Conservation (phyloP, 2,113 vertebrate genomes). For the Mastomys natalensis region DNA sequence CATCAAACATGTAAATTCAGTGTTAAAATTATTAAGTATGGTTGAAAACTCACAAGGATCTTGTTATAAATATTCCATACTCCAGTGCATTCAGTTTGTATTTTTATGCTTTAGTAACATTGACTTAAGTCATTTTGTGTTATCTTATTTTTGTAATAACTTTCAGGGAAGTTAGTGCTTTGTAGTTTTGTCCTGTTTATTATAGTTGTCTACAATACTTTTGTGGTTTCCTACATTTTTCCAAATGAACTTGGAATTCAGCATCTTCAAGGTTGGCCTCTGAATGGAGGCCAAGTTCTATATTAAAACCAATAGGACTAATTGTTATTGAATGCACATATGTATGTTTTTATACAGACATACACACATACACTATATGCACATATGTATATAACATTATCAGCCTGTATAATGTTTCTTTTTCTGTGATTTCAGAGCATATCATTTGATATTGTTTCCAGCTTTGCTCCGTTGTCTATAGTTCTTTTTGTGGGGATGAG, state of each 20-base stretch:
- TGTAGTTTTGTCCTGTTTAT: conserved; percentile 26
- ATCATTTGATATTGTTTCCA: neutral
- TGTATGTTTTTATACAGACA: neutral
- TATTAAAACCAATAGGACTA: neutral
- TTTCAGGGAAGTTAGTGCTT: conserved; percentile 9
- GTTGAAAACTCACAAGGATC: neutral
- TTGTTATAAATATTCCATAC: neutral
- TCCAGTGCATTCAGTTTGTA: neutral
- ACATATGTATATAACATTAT: neutral
- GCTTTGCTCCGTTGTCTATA: neutral
- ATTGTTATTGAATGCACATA: neutral
- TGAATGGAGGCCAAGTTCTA: neutral
- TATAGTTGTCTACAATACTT: neutral
- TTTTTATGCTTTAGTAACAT: neutral
- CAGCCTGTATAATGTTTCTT: neutral
- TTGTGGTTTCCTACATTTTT: neutral
- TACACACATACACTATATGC: too few relatives aligned
- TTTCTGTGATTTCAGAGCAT: neutral
- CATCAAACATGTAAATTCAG: neutral
- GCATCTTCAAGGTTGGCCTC: conserved; percentile 15
- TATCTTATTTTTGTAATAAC: neutral
- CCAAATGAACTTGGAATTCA: neutral
- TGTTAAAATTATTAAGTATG: neutral
- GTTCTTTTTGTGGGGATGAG: neutral
- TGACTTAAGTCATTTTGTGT: neutral